A percentile compares a stretch with the other conserved stretches of the same genome.
These are phyloP conservation scores for Drosophila infuscata DNA, from an alignment of 2,888 invertebrate genomes.

Conservation along the genomic window DNA sequence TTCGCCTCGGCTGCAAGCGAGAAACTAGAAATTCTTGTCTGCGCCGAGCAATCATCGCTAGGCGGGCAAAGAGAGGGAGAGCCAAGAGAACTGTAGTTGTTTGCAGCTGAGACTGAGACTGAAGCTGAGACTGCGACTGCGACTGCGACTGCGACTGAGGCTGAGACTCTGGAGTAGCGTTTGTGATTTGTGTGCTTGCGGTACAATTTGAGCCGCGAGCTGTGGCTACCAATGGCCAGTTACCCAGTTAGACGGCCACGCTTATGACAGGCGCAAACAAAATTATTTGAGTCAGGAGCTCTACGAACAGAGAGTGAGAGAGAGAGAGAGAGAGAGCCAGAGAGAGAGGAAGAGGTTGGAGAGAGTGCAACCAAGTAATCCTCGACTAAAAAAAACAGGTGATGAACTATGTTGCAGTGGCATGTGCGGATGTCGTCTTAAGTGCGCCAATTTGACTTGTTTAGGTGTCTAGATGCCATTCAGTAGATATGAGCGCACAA, in stretches of 20 bases:
- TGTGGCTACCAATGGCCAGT: constrained; percentile 77
- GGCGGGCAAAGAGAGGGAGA: constrained; percentile 24
- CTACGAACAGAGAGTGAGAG: neutral
- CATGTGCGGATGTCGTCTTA: constrained; percentile 64
- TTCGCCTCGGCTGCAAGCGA: constrained; percentile 44
- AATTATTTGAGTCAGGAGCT: constrained; percentile 74
- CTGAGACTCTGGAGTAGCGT: constrained; percentile 41
- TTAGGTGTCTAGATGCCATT: constrained; percentile 74
- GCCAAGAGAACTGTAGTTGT: constrained; percentile 1
- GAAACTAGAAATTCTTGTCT: constrained; percentile 78
- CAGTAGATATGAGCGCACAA: constrained; percentile 50
- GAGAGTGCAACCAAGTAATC: constrained; percentile 26
- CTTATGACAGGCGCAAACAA: constrained; percentile 84
- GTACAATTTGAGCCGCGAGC: constrained; percentile 79
- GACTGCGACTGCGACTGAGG: constrained; percentile 3
- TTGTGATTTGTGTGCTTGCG: constrained; percentile 79
- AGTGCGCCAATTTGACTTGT: constrained; percentile 72
- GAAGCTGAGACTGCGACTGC: neutral
- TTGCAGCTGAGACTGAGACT: constrained; percentile 16
- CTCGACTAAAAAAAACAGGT: constrained; percentile 42
- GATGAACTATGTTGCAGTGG: constrained; percentile 64
- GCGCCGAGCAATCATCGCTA: constrained; percentile 68
- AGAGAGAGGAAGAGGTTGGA: neutral
- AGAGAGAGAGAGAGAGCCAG: neutral
- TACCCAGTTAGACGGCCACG: constrained; percentile 53